Conservation (phyloP, 2,888 invertebrate species). For the Caenorhabditis drosophilae region DNA sequence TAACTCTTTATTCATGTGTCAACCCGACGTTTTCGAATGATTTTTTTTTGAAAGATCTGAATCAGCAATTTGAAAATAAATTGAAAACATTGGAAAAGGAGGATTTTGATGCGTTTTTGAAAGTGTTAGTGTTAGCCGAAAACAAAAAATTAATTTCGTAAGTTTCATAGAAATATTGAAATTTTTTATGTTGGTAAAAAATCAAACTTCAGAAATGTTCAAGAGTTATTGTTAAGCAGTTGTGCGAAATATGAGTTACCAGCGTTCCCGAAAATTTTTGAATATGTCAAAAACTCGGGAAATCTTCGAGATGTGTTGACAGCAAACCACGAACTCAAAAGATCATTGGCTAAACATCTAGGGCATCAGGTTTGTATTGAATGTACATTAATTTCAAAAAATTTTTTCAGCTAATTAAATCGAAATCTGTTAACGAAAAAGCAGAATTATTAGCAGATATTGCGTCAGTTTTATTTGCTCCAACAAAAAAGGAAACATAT, state of each 20-base stretch:
- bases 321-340: constrained; percentile 19
- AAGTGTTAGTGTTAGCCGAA: constrained; percentile 20
- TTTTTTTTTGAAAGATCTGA: constrained; percentile 24
- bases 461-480: constrained; percentile 24
- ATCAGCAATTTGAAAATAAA: constrained; percentile 6
- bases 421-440: constrained; percentile 6
- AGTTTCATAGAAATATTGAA: too few species aligned
- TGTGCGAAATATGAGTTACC: constrained; percentile 1
- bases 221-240: constrained; percentile 18
- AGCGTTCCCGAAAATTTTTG: constrained; percentile 13
- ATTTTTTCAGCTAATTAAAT: constrained; percentile 8
- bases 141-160: constrained; percentile 15
- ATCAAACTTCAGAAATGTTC: constrained; percentile 3
- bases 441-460: constrained; percentile 15
- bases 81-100: constrained; percentile 3
- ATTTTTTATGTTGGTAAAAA: background rate
- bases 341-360: constrained; percentile 15
- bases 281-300: constrained; percentile 19
- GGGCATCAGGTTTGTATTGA: too few species aligned
- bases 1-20: constrained; percentile 17
- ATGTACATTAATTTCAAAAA: too few species aligned
- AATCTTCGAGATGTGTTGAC: constrained; percentile 10
- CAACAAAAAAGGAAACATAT: constrained; percentile 7
- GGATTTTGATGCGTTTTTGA: constrained; percentile 10
- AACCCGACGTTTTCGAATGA: constrained; percentile 32